Conservation (phyloP, 2,888 invertebrate genomes). For the Erebia palarica region DNA sequence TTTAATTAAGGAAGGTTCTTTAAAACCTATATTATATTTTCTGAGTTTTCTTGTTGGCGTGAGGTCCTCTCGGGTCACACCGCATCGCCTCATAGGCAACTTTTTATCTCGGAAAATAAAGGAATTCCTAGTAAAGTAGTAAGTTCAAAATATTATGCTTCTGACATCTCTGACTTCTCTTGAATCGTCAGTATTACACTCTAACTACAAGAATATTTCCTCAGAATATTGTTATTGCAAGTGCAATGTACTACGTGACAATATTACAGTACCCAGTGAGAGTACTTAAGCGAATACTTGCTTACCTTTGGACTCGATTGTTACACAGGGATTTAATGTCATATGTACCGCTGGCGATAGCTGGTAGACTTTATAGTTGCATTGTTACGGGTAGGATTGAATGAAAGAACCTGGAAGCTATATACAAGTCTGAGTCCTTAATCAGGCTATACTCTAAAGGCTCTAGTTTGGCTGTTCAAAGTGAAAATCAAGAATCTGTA, state of each 20-base stretch:
- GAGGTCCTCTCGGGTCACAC: too few species aligned
- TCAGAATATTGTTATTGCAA: slow-evolving; percentile 8
- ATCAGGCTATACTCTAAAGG: too few species aligned
- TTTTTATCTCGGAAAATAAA: too few species aligned
- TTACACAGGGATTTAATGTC: background rate
- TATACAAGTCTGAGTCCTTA: too few species aligned
- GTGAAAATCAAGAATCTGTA: background rate
- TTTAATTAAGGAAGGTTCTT: too few species aligned
- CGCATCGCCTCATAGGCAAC: too few species aligned
- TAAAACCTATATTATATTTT: too few species aligned
- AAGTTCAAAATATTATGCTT: slow-evolving; percentile 3
- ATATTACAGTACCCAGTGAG: background rate
- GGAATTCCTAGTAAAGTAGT: too few species aligned
- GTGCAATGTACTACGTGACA: slow-evolving; percentile 16
- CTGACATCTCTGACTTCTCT: background rate
- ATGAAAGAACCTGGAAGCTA: background rate
- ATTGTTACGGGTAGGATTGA: background rate
- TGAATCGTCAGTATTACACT: background rate
- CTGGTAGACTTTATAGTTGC: background rate
- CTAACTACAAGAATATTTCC: background rate
- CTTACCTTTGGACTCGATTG: background rate
- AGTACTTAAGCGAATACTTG: background rate
- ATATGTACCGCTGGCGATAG: background rate
- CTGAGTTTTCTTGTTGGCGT: too few species aligned
- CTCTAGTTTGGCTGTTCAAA: background rate